These are phyloP conservation scores for Otus scops DNA, from an alignment of 2,797 vertebrate genomes.

Conservation along the genomic window DNA sequence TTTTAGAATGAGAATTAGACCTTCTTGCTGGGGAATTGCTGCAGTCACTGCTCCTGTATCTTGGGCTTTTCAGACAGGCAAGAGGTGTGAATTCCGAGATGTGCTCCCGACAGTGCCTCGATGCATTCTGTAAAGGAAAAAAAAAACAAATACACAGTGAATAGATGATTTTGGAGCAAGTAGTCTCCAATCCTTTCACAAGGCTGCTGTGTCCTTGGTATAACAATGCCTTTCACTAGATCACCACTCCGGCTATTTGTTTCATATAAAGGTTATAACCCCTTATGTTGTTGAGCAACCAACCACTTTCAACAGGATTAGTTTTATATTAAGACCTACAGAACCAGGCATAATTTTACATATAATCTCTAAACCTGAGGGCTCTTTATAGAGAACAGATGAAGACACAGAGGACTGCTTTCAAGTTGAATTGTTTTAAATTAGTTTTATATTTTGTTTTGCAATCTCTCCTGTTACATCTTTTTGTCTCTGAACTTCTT, in stretches of 20 bases:
- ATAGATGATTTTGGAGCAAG: background rate
- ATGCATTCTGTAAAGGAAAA: constrained; percentile 77
- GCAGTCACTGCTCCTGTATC: constrained; percentile 70
- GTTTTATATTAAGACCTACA: background rate
- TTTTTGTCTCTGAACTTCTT: background rate
- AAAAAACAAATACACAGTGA: background rate
- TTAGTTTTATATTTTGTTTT: background rate
- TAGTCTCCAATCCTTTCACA: background rate
- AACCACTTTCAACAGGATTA: background rate
- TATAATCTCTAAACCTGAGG: background rate
- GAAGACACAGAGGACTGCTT: background rate
- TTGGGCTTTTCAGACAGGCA: constrained; percentile 80
- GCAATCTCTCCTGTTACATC: background rate
- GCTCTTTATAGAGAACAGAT: background rate
- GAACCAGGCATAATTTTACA: background rate
- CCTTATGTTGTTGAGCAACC: background rate
- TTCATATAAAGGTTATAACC: background rate
- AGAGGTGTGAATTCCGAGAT: constrained; percentile 87
- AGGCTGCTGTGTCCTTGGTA: background rate
- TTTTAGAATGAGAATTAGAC: constrained; percentile 82
- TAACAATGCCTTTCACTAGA: background rate
- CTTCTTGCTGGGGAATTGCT: constrained; percentile 79
- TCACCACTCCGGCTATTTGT: background rate
- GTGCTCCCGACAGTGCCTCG: constrained; percentile 77
- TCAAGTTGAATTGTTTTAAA: background rate